phyloP scores from a whole-genome alignment of 2,113 vertebrate species.

The Callipepla californica region DNA sequence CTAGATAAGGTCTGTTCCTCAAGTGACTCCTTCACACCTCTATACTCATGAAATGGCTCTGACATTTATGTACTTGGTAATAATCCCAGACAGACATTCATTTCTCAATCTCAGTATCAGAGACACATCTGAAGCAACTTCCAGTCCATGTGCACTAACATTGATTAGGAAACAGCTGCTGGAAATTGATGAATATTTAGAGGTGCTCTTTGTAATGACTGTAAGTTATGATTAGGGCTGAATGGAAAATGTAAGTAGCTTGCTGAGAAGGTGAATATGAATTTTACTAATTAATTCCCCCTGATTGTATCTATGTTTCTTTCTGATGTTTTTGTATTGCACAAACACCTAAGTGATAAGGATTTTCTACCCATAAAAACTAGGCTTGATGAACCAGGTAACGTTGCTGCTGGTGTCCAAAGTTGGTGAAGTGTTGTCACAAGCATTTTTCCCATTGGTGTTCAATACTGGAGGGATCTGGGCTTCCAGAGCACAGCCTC shows the following conservation, averaged over 20 bases:
- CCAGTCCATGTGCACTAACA: neutral
- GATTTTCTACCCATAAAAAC: neutral
- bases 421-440: neutral
- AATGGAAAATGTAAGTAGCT: neutral
- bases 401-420: neutral
- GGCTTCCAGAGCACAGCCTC: neutral
- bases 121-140: neutral
- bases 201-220: neutral
- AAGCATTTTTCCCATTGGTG: neutral
- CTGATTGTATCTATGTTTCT: neutral
- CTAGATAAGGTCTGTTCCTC: neutral
- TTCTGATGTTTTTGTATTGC: neutral
- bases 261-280: neutral
- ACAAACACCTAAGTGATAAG: neutral
- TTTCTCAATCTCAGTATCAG: neutral
- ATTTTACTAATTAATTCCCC: neutral
- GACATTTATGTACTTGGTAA: neutral
- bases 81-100: neutral
- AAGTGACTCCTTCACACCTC: neutral
- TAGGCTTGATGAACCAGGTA: neutral
- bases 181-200: neutral
- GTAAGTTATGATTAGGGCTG: neutral
- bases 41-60: neutral
- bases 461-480: neutral
- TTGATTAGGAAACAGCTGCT: neutral